These are phyloP conservation scores for Metacarcinus magister DNA, from an alignment of 2,888 invertebrate genomes.

Conservation along the genomic window DNA sequence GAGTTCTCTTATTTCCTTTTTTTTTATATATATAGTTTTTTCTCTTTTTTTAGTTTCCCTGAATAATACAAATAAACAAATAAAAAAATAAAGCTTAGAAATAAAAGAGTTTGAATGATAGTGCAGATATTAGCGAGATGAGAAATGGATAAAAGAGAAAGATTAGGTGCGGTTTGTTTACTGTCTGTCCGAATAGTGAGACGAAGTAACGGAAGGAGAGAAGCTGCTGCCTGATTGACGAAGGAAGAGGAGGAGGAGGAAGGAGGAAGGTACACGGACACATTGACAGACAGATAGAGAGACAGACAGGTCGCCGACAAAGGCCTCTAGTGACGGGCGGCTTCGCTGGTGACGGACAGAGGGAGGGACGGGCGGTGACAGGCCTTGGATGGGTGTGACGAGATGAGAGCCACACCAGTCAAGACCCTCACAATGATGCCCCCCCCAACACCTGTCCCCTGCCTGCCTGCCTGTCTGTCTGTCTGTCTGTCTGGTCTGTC, in stretches of 20 bases:
- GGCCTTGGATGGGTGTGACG: slow-evolving; percentile 71
- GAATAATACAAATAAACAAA: background rate
- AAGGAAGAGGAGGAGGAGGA: background rate
- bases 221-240: background rate
- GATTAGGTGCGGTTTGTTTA: slow-evolving; percentile 18
- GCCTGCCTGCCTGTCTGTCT: slow-evolving; percentile 26
- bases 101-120: background rate
- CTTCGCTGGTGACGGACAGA: slow-evolving; percentile 73
- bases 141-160: background rate
- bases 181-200: background rate
- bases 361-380: slow-evolving; percentile 73
- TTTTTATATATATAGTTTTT: background rate
- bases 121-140: background rate
- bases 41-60: background rate
- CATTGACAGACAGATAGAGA: slow-evolving; percentile 58
- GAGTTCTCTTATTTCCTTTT: background rate
- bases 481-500: slow-evolving; percentile 21
- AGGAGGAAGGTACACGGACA: slow-evolving; percentile 50
- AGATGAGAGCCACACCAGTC: slow-evolving; percentile 62
- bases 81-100: background rate
- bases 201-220: background rate
- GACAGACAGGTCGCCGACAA: slow-evolving; percentile 73
- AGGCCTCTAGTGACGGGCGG: slow-evolving; percentile 57
- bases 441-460: background rate
- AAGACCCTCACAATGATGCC: slow-evolving; percentile 60